Conservation (phyloP, 2,797 vertebrate genomes). For the Simalia tracyae region DNA sequence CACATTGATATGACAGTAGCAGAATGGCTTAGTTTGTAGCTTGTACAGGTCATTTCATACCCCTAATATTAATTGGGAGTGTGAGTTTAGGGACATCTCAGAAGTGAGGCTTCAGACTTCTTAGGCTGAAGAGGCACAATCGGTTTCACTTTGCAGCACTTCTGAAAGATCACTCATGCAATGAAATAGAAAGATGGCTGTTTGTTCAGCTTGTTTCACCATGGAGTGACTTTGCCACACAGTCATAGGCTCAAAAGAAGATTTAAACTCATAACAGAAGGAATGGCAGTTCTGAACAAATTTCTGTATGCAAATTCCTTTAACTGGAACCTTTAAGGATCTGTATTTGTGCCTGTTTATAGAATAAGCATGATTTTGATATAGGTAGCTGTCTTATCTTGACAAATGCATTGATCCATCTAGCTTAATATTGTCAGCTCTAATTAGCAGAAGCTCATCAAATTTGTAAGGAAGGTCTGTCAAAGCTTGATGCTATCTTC, state of each 20-base stretch:
- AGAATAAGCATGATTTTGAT: background rate
- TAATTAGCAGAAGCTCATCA: background rate
- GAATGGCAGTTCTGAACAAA: conserved; percentile 22
- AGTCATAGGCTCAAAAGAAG: background rate
- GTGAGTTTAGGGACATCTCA: background rate
- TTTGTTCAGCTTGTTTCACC: conserved; percentile 1
- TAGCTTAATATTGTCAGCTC: background rate
- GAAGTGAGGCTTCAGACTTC: background rate
- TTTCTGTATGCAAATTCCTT: background rate
- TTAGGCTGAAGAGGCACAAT: conserved; percentile 14
- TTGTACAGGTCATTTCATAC: background rate
- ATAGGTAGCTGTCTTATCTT: background rate
- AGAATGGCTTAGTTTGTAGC: background rate
- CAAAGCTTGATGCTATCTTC: background rate
- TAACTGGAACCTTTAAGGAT: background rate
- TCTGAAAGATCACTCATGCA: conserved; percentile 28
- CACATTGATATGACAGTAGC: background rate
- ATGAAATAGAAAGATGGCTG: background rate
- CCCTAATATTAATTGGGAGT: background rate
- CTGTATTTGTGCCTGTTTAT: background rate
- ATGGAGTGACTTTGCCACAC: background rate
- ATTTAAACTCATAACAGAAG: conserved; percentile 3
- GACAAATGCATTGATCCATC: background rate
- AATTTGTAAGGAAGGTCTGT: background rate
- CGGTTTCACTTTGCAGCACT: background rate